Evolutionary conservation across 2,888 invertebrate genomes (phyloP).

Genomic region (Ornithoptera alexandrae): DNA sequence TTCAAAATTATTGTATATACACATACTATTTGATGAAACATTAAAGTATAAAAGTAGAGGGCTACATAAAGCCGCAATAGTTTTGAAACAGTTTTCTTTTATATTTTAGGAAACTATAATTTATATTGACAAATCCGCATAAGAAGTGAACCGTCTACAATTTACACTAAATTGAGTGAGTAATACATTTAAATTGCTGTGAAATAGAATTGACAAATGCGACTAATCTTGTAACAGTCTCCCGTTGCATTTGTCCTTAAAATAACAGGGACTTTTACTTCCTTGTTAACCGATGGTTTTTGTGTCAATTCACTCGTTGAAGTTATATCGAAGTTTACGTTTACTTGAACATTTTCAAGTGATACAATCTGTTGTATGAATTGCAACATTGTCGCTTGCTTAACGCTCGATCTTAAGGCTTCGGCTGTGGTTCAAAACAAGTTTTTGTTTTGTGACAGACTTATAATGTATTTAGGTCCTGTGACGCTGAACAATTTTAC

Average conservation of each 20-base stretch:
- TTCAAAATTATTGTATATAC: too few species aligned
- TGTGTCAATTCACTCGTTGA: constrained; percentile 35
- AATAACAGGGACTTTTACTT: constrained; percentile 64
- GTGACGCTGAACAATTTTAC: constrained; percentile 57
- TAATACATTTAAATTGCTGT: constrained; percentile 49
- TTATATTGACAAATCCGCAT: constrained; percentile 1
- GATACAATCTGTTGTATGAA: constrained; percentile 44
- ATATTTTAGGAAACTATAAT: neutral
- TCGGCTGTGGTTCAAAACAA: constrained; percentile 29
- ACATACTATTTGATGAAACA: too few species aligned
- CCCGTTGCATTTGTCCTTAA: constrained; percentile 48
- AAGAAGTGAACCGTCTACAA: neutral
- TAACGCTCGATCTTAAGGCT: constrained; percentile 38
- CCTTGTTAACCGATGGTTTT: constrained; percentile 49
- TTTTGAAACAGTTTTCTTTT: neutral
- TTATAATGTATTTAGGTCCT: constrained; percentile 42
- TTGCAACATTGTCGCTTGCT: constrained; percentile 42
- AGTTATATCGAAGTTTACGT: constrained; percentile 37
- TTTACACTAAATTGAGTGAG: constrained; percentile 49
- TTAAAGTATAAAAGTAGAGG: neutral
- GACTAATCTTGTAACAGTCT: constrained; percentile 54
- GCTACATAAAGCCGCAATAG: neutral
- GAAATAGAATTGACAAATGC: constrained; percentile 38
- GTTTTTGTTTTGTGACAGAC: constrained; percentile 41
- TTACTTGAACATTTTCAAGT: constrained; percentile 55